Evolutionary conservation across 2,888 invertebrate genomes (phyloP), one percentile per base, ranked within the genome.

Genomic region (Drosophila fungiperda): DNA sequence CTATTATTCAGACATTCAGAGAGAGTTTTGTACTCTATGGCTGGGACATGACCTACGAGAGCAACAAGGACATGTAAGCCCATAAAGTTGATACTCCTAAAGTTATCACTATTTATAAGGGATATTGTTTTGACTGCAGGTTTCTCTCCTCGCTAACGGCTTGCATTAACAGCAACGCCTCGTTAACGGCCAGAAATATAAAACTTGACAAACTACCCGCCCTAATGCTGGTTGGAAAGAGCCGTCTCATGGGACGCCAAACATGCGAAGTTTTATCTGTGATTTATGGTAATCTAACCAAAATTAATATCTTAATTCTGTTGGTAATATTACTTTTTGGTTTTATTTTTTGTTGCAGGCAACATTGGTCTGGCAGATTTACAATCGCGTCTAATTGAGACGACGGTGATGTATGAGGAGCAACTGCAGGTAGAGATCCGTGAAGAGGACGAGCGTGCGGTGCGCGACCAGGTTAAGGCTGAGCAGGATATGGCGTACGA

Each of bases 401-500:
- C 97, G 48, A 95, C 97, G 65, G 98, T 98, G 91, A 95, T 98
- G 88, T 99, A 96, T 93, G 94, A 95, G 83, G 96, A 96, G 83
- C 96, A 97, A 92, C 94, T 96, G 66, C 94, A 94, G 68, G 95
- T 95, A 76, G 98, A 98, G 93, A 96, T 96, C 67, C 94, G 95
- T 48, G 95, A 97, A 87, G 99, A 99, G 94, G 95, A 97, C 70
- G 98, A 98, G 93, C 94, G 99, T 66, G 97, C 97, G 78, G 98
- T 97, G 12, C 94, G 99, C 64, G 98, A 98, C 93, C 94, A 95
- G 85, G 97, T 99, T 62, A 98, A 98, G 93, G 95, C 96, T 87
- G 98, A 99, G 93, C 99, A 99, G 94, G 98, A 99, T 94, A 96
- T 96, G 92, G 99, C 99, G 0, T 99, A 98, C 93, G 96, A 97